Conservation (phyloP, 2,797 vertebrate species). For the Molossus alvarezi region DNA sequence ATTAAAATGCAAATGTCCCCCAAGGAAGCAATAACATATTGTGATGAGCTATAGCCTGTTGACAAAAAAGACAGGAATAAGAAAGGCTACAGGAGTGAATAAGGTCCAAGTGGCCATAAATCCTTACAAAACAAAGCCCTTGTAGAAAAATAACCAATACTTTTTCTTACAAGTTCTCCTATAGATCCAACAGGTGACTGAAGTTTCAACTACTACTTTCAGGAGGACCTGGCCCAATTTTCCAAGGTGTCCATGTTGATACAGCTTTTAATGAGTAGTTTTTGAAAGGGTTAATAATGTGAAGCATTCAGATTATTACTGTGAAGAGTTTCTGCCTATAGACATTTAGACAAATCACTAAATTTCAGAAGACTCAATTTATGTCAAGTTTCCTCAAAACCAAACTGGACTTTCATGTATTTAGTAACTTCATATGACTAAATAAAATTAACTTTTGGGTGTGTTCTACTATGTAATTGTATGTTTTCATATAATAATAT, state of each 20-base stretch:
- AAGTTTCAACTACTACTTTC: background rate
- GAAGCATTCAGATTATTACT: background rate
- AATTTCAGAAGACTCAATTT: slow-evolving; percentile 32
- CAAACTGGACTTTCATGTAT: background rate
- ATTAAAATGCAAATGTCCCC: slow-evolving; percentile 54
- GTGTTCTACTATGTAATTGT: background rate
- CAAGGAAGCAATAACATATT: background rate
- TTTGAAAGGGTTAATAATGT: background rate
- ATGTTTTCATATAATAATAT: slow-evolving; percentile 15
- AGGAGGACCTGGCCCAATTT: background rate
- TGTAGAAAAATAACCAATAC: background rate
- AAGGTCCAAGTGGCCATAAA: background rate
- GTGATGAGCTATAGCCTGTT: background rate
- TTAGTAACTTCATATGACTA: background rate
- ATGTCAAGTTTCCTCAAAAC: background rate
- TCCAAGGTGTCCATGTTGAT: background rate
- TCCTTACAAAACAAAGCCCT: background rate
- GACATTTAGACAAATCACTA: background rate
- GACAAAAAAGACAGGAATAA: slow-evolving; percentile 20
- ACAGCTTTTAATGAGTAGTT: background rate
- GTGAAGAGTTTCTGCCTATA: background rate
- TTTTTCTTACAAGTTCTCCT: background rate
- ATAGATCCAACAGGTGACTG: background rate
- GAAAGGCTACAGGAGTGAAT: background rate
- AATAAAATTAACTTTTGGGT: slow-evolving; percentile 47